phyloP scores from a whole-genome alignment of 2,113 vertebrate species.

The Plecturocebus donacophilus region DNA sequence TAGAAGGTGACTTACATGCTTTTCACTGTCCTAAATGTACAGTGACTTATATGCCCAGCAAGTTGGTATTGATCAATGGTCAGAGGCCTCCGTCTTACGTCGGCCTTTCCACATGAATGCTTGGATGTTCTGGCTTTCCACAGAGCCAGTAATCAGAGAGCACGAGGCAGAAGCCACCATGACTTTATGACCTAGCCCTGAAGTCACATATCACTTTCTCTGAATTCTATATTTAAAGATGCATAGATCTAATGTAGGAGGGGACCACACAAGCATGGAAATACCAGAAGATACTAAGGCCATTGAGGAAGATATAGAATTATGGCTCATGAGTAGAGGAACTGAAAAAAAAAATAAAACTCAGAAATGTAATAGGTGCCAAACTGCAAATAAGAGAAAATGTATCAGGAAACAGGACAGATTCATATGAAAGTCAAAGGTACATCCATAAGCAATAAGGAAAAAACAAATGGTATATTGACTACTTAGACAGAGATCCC shows the following conservation, averaged over 20 bases:
- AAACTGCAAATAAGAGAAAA: background rate
- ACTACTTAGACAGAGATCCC: background rate
- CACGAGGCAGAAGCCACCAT: background rate
- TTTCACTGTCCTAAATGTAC: no score
- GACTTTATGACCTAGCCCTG: background rate
- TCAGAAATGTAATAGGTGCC: background rate
- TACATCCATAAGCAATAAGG: background rate
- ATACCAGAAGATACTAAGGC: background rate
- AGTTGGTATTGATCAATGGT: background rate
- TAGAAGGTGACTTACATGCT: background rate
- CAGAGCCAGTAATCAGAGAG: background rate
- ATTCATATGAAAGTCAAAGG: background rate
- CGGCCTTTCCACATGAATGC: background rate
- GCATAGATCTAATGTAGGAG: background rate
- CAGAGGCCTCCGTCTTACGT: background rate
- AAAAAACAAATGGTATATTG: background rate
- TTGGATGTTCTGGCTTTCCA: background rate
- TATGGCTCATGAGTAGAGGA: background rate
- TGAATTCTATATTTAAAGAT: background rate
- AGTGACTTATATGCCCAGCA: no score
- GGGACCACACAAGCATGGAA: background rate
- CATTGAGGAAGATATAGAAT: background rate
- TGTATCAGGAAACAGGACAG: background rate
- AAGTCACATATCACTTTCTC: background rate
- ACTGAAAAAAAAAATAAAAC: background rate